Evolutionary conservation across 2,888 invertebrate genomes (phyloP), one percentile per base, ranked within the genome.

Genomic region (Polyommatus iphigenia): DNA sequence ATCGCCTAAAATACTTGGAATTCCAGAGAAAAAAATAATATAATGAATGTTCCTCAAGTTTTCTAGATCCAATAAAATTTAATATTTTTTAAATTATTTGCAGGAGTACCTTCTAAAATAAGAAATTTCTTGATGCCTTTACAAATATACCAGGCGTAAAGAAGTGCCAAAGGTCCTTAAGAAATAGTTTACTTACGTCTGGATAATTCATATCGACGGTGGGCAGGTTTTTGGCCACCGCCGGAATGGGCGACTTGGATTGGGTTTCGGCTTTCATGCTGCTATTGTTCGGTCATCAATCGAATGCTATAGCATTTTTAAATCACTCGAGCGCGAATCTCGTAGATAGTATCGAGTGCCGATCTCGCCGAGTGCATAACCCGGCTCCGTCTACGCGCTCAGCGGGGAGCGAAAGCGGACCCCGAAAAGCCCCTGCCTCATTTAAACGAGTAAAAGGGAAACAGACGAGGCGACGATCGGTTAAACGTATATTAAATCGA

Each of bases 401-500:
- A 80, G 78, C 62, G 46, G 71, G 71, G 3, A 73, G 71, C 72
- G 71, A 77, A 77, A 78, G 24, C 62, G 62, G 24, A 62, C 24
- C 62, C 8, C 10, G 24, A 62, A 24, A 13, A 3, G 20, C 10
- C 59, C 20, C 57, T 67, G 77, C 77, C 41, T 77, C 78, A 80
- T 81, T 78, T 76, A 78, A 77, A 80, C 82, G 82, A 81, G 78
- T 81, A 81, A 81, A 81, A 81, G 24, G 54, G 82, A 87, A 88
- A 88, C 86, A 85, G 89, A 88, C 85, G 81, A 86, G 83, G 81
- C 71, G 71, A 62, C 82, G 85, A 82, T 84, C 83, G 85, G 85
- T 87, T 88, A 84, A 88, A 86, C 84, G 85, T 85, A 88, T 87
- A 88, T 88, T 87, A 89, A 88, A 89, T 89, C 87, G 87, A 86